These are phyloP conservation scores for Chirona hameri DNA, from an alignment of 2,888 invertebrate genomes.

Conservation along the genomic window DNA sequence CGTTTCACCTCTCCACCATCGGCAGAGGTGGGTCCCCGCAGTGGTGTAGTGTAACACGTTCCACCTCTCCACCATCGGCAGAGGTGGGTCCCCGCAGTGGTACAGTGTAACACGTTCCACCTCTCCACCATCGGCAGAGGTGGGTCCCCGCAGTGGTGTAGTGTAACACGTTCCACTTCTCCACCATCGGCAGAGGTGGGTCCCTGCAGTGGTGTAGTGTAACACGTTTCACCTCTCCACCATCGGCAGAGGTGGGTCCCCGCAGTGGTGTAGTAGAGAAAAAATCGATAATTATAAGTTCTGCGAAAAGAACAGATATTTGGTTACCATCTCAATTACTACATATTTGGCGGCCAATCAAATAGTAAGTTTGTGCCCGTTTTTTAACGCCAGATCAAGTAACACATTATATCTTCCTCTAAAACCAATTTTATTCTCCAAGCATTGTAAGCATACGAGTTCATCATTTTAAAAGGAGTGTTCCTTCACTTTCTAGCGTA, in stretches of 20 bases:
- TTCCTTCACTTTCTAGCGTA: too few species aligned
- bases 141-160: not conserved
- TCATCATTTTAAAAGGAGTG: too few species aligned
- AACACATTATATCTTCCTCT: too few species aligned
- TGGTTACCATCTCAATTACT: too few species aligned
- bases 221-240: constrained; percentile 1
- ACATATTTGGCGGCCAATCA: too few species aligned
- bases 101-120: not conserved
- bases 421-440: too few species aligned
- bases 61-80: not conserved
- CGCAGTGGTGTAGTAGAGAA: not conserved
- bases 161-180: constrained; percentile 7
- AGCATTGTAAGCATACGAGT: too few species aligned
- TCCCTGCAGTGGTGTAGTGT: not conserved
- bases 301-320: too few species aligned
- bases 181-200: not conserved
- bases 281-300: too few species aligned
- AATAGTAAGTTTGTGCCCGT: too few species aligned
- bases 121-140: not conserved
- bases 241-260: not conserved
- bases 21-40: not conserved
- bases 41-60: not conserved
- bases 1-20: not conserved
- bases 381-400: too few species aligned
- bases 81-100: not conserved